These are phyloP conservation scores for Cynocephalus volans DNA, from an alignment of 2,113 vertebrate genomes.

Conservation along the genomic window DNA sequence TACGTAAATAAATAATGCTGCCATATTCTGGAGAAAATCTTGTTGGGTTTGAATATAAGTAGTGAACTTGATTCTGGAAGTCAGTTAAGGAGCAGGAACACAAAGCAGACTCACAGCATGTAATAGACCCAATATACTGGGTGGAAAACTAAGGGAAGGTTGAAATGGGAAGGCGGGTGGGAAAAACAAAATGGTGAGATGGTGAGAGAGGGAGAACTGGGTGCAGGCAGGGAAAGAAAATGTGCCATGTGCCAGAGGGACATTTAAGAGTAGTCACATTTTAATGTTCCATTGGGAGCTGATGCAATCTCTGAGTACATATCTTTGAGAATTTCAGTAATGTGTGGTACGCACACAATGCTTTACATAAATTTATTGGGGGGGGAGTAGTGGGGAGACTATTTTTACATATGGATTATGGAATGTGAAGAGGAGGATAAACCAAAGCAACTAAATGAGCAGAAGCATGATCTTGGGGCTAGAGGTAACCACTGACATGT, in stretches of 20 bases:
- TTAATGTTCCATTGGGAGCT: not conserved
- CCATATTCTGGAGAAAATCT: not conserved
- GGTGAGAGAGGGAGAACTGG: not conserved
- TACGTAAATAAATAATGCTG: not conserved
- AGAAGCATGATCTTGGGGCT: not conserved
- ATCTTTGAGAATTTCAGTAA: not conserved
- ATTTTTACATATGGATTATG: not conserved
- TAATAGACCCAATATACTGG: too few species aligned
- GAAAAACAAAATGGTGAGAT: not conserved
- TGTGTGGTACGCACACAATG: not conserved
- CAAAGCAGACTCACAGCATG: not conserved
- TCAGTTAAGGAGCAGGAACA: not conserved
- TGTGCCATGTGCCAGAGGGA: not conserved
- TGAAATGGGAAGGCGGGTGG: not conserved
- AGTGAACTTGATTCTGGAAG: not conserved
- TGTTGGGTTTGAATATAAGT: not conserved
- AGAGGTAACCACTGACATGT: not conserved
- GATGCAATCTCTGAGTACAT: not conserved
- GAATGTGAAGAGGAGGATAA: not conserved
- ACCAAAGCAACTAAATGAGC: not conserved
- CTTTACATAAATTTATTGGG: not conserved
- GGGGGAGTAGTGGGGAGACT: not conserved
- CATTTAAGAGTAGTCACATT: not conserved
- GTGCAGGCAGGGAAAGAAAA: not conserved
- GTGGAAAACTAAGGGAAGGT: not conserved